Percentiles rank a stretch among this genome's conserved stretches.
Conservation (phyloP, 2,113 vertebrate genomes). For the Poeciliopsis prolifica region DNA sequence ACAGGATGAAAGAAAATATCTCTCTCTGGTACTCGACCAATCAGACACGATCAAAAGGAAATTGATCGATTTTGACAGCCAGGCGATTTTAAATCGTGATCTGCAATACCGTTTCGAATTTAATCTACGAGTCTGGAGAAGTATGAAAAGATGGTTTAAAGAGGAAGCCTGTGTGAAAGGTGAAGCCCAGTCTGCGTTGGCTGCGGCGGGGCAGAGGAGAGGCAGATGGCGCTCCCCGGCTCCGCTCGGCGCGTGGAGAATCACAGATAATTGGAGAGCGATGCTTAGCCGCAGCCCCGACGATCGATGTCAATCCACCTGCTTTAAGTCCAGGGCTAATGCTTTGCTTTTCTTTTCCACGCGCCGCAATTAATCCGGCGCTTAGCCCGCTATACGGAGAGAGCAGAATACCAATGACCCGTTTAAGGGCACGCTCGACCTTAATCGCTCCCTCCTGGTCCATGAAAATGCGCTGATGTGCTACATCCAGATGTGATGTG, state of each 20-base stretch:
- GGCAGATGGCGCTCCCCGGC: slow-evolving; percentile 70
- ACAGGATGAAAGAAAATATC: too few species aligned
- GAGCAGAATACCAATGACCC: slow-evolving; percentile 79
- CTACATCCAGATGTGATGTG: not conserved
- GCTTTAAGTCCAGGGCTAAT: slow-evolving; percentile 71
- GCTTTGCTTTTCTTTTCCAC: slow-evolving; percentile 77
- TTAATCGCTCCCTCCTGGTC: slow-evolving; percentile 52
- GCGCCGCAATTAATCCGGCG: slow-evolving; percentile 76
- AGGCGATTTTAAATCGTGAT: too few species aligned
- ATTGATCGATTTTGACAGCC: too few species aligned
- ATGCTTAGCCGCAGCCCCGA: slow-evolving; percentile 70
- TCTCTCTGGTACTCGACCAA: too few species aligned
- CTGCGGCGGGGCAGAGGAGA: slow-evolving; percentile 52
- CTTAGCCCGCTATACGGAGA: slow-evolving; percentile 68
- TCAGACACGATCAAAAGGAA: too few species aligned
- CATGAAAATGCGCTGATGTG: slow-evolving; percentile 35
- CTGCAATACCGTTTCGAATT: not conserved
- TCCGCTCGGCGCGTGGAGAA: slow-evolving; percentile 72
- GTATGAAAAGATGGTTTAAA: not conserved
- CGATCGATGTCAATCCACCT: slow-evolving; percentile 76
- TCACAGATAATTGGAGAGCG: slow-evolving; percentile 76
- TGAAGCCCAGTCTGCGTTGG: slow-evolving; percentile 64
- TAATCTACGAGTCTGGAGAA: not conserved
- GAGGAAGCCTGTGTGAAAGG: slow-evolving; percentile 46
- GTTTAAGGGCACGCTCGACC: slow-evolving; percentile 60